These are phyloP conservation scores for Actinia equina DNA, from an alignment of 64 coral and sea anemone genomes.

Conservation along the genomic window DNA sequence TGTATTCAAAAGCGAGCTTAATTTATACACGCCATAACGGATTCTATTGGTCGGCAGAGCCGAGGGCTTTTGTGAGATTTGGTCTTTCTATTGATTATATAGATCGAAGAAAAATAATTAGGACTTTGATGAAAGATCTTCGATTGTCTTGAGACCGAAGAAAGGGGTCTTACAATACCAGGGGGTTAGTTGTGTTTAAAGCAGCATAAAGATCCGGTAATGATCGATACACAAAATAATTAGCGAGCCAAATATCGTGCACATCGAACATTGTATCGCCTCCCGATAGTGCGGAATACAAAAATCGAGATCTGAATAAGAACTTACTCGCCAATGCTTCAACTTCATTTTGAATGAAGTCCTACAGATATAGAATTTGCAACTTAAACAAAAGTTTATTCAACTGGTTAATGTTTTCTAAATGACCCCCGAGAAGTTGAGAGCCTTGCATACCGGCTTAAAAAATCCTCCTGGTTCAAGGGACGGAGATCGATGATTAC, in stretches of 20 bases:
- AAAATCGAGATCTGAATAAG: background rate
- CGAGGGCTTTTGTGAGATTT: conserved; percentile 50
- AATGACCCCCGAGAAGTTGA: background rate
- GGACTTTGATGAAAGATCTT: conserved; percentile 45
- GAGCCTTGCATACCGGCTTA: background rate
- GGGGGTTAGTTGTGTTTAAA: background rate
- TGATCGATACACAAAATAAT: conserved; percentile 6
- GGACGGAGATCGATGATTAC: no score
- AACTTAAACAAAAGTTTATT: background rate
- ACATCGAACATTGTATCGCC: background rate
- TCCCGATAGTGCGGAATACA: background rate
- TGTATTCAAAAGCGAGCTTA: background rate
- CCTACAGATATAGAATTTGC: background rate
- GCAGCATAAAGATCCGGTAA: conserved; percentile 8
- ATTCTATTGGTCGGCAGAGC: conserved; percentile 49
- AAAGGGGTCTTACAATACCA: background rate
- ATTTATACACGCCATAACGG: conserved; percentile 1
- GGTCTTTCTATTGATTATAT: conserved; percentile 13
- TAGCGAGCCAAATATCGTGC: background rate
- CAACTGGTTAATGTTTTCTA: background rate
- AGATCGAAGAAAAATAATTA: conserved; percentile 35
- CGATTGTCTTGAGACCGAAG: conserved; percentile 31
- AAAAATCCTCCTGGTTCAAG: background rate
- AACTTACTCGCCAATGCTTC: no score
- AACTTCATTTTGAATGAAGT: background rate